Evolutionary conservation across 2,113 vertebrate species (phyloP).

Genomic region (Aptenodytes patagonicus): DNA sequence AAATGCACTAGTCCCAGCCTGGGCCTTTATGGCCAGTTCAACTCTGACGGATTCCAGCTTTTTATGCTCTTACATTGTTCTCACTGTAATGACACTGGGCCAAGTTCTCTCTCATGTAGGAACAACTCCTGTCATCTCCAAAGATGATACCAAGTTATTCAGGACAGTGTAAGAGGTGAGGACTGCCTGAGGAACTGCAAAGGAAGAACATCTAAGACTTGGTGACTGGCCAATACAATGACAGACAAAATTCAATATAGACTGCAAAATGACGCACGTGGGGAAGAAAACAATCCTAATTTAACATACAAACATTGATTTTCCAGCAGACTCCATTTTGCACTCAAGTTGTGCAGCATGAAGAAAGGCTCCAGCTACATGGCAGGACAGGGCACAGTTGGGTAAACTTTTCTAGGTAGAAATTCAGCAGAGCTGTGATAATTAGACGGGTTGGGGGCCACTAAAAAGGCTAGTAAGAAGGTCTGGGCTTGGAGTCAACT

Average conservation of each 20-base stretch:
- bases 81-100: neutral
- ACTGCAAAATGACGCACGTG: fast-evolving
- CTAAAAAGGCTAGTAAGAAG: neutral
- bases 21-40: no score
- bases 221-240: neutral
- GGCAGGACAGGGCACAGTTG: neutral
- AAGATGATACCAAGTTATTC: neutral
- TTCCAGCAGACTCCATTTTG: neutral
- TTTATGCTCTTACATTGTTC: neutral
- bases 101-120: neutral
- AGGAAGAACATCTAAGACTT: neutral
- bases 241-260: neutral
- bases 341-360: neutral
- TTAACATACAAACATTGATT: neutral
- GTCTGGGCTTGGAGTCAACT: neutral
- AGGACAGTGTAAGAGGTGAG: neutral
- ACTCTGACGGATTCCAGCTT: neutral
- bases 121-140: neutral
- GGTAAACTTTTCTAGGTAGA: neutral
- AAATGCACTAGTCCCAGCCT: neutral
- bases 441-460: neutral
- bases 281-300: neutral
- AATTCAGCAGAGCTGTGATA: neutral
- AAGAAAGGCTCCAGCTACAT: neutral
- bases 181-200: neutral